These are phyloP conservation scores for Sebastes hopkinsi DNA, from an alignment of 2,797 vertebrate species.

Conservation along the genomic window DNA sequence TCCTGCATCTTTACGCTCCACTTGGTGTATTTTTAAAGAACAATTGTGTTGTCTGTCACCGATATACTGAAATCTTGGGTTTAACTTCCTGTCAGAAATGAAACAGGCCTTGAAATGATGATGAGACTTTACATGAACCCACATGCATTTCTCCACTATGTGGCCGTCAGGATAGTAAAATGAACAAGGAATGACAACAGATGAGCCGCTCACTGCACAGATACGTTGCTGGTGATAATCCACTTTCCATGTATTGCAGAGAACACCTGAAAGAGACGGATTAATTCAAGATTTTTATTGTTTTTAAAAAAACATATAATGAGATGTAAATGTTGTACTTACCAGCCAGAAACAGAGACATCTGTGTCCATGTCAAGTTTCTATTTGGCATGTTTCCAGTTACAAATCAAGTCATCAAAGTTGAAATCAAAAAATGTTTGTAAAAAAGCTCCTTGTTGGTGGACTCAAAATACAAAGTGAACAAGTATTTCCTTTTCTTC, in stretches of 20 bases:
- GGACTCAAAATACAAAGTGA: background rate
- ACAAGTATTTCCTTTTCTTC: background rate
- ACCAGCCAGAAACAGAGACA: constrained; percentile 18
- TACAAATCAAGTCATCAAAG: background rate
- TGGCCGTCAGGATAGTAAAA: background rate
- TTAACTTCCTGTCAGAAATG: background rate
- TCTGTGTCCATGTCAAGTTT: constrained; percentile 6
- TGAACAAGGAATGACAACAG: constrained; percentile 19
- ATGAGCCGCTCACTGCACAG: constrained; percentile 26
- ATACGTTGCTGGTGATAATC: background rate
- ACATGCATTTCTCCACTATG: background rate
- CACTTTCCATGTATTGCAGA: constrained; percentile 11
- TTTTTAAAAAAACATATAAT: background rate
- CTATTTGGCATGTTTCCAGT: background rate
- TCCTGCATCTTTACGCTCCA: constrained; percentile 15
- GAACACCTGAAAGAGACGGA: constrained; percentile 34
- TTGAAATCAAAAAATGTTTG: background rate
- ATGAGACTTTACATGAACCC: background rate
- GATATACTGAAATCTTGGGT: background rate
- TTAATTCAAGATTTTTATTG: background rate
- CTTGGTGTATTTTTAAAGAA: constrained; percentile 36
- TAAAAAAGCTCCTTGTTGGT: background rate
- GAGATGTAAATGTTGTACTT: background rate
- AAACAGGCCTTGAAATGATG: fast-evolving
- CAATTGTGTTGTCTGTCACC: constrained; percentile 23